phyloP scores from a whole-genome alignment of 2,113 vertebrate species.

The Heterochromis multidens region DNA sequence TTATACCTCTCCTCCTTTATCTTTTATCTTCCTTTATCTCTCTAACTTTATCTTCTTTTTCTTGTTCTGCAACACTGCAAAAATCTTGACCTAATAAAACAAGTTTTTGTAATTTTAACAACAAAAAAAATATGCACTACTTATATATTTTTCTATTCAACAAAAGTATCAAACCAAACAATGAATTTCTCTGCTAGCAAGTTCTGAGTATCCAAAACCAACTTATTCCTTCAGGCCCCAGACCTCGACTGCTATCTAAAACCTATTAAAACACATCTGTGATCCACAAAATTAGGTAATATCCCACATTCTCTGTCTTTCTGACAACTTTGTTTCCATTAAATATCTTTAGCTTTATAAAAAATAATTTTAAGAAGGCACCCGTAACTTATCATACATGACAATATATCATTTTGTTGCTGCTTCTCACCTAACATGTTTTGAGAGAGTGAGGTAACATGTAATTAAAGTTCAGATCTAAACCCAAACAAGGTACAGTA shows the following conservation, averaged over 20 bases:
- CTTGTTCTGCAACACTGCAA: not conserved
- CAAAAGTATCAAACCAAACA: no score
- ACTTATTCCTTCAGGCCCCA: no score
- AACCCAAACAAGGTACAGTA: not conserved
- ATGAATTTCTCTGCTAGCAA: no score
- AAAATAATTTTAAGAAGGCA: not conserved
- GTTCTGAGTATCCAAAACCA: no score
- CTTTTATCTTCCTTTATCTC: no score
- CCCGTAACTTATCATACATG: not conserved
- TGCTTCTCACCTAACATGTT: not conserved
- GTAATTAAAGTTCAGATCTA: not conserved
- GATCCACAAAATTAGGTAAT: no score
- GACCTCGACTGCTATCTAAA: no score
- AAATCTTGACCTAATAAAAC: not conserved
- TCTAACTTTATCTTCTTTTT: not conserved
- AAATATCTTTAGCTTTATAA: not conserved
- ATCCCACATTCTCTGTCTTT: not conserved
- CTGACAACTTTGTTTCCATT: not conserved
- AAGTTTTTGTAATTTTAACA: not conserved
- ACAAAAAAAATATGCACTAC: not conserved
- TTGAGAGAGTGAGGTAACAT: not conserved
- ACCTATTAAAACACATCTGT: not conserved
- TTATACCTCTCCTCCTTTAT: not conserved
- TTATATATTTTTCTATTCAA: no score
- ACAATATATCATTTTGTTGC: fast-evolving